Evolutionary conservation across 2,797 vertebrate genomes (phyloP), one percentile per base, ranked within the genome.

Genomic region (Apodemus agrarius): DNA sequence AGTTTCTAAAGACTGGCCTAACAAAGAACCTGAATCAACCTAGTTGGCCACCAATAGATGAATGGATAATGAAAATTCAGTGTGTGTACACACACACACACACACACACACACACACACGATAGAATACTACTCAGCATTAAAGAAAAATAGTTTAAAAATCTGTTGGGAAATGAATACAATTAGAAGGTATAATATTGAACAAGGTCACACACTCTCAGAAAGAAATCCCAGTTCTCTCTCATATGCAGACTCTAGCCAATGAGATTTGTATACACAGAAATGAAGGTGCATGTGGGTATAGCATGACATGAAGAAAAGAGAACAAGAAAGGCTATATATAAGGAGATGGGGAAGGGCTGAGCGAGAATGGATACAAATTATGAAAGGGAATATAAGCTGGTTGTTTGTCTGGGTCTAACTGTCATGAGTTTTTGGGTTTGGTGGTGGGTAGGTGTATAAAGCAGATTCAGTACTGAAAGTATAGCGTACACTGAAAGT

Each of bases 1-100:
- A 89, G n/a, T 79, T 91, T 86, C 93, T 40, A 81, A 89, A 74
- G 67, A 57, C 14, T 95, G 34, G 74, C 14, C 34, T 72, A 94
- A 85, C 43, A 85, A 85, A 85, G 31, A 67, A 67, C 22, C 34
- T 12, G 1, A 85, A 49, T 85, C 43, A 85, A 49, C 43, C 83
- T 85, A 67, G 19, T 9, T 69, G 43, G 46, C 12, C 63, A 67
- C 43, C 31, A 85, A 49, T 24, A 76, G 21, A 83, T 63, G 40
- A 19, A 72, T 72, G 37, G 26, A 83, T 83, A 63, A 67, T 34
- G 31, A 67, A 67, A 83, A 26, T 82, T 12, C 59, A 54, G 11
- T 81, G 34, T 80, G 14, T 7, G 6, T 7, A 43, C 5, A 65
- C 40, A 26, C 0, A 75, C 19, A 49, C 1, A 59, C 4, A 5